Base-by-base conservation (phyloP, 2,113 vertebrate species). In the Ciconia maguari region DNA sequence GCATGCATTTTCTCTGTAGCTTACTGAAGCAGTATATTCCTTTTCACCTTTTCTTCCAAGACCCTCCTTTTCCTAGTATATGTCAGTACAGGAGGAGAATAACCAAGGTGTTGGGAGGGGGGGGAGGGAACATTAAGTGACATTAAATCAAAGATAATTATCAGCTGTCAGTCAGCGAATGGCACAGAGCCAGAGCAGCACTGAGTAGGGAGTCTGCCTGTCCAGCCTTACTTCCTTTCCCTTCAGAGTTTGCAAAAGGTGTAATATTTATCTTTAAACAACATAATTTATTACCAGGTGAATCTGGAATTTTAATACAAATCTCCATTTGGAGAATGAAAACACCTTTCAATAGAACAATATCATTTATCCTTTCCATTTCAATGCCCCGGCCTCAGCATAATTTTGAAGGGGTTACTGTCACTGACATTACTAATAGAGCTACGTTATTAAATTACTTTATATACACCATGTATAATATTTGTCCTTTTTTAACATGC, bases 131-230 rank as follows among this genome's bases (percentile, higher is more conserved):
- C 74, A 80, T 79, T 74, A 94, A 91, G 82, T 79, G 89, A 85
- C 75, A 70, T 93, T 85, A 95, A 93, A 87, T 89, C 83, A 91
- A 89, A 76, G 90, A 68, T 95, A 90, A 94, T 94, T 91, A 96
- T 93, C 87, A 90, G 78, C 80, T 89, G 83, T 77, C 92, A 84
- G 72, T 93, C 83, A 93, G 65, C 5, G 6, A 49, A 46, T 87
- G 90, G 94, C 90, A 66, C 38, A 36, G 58, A 93, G 94, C 81
- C 83, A 93, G 83, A 77, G 83, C 91, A 91, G 89, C 89, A 93
- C 79, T 82, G 75, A 66, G 86, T 17, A 62, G 83, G 64, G 83
- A 38, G 58, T 77, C 77, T 86, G 36, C 17, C 60, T 57, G 36
- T 71, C 79, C 94, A 51, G 25, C 49, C 20, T 61, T 17, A 13